Conservation (phyloP, 2,797 vertebrate genomes). For the Argyrosomus regius region DNA sequence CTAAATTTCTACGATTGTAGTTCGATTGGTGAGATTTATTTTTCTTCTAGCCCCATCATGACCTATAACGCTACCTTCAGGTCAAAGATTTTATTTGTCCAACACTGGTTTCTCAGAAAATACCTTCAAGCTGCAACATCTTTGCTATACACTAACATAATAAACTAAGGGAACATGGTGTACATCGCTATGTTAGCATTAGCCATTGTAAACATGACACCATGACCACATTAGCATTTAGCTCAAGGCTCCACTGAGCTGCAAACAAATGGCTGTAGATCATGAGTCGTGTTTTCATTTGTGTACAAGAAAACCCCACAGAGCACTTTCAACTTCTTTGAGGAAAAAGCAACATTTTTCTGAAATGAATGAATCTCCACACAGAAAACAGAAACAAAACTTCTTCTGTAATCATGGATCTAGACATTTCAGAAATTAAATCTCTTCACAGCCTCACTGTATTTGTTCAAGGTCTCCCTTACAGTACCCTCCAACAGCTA, state of each 20-base stretch:
- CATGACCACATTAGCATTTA: background rate
- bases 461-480: slow-evolving; percentile 31
- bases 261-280: too few species aligned
- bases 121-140: background rate
- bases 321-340: background rate
- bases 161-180: background rate
- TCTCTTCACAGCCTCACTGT: background rate
- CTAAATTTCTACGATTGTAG: too few species aligned
- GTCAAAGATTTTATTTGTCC: too few species aligned
- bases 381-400: background rate
- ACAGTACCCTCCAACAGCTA: slow-evolving; percentile 19
- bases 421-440: background rate
- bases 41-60: too few species aligned
- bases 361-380: background rate
- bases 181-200: background rate
- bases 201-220: background rate
- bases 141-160: background rate
- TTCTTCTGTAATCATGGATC: background rate
- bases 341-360: too few species aligned
- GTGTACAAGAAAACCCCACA: background rate
- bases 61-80: too few species aligned
- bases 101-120: background rate
- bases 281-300: too few species aligned
- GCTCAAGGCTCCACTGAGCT: background rate
- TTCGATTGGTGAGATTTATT: too few species aligned